Conservation (phyloP, 2,888 invertebrate genomes). For the Agonum fuliginosum region DNA sequence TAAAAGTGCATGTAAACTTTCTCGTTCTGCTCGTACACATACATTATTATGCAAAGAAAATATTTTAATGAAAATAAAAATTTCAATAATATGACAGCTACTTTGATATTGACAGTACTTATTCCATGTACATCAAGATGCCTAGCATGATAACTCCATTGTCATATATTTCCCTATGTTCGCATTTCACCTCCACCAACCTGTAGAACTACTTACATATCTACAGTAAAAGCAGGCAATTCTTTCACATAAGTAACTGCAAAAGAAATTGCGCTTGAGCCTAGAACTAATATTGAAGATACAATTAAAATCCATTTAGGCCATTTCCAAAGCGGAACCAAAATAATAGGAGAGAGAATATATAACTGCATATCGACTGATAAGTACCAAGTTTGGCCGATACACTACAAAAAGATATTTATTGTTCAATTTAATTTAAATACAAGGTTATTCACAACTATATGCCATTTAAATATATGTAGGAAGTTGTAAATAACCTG, state of each 20-base stretch:
- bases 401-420: conserved; percentile 64
- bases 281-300: conserved; percentile 5
- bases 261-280: conserved; percentile 43
- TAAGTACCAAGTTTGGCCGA: conserved; percentile 62
- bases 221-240: not conserved
- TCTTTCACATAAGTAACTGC: conserved; percentile 26
- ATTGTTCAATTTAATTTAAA: not conserved
- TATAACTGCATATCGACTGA: conserved; percentile 63
- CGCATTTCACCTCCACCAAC: too few species aligned
- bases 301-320: conserved; percentile 63
- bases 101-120: too few species aligned
- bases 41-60: too few species aligned
- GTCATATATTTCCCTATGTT: too few species aligned
- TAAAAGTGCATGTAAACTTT: too few species aligned
- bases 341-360: conserved; percentile 61
- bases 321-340: conserved; percentile 61
- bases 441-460: not conserved
- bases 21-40: too few species aligned
- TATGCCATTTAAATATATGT: conserved; percentile 4
- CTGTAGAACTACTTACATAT: conserved; percentile 18
- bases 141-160: too few species aligned
- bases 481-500: not conserved
- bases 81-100: too few species aligned
- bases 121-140: too few species aligned
- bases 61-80: too few species aligned